Evolutionary conservation across 2,113 vertebrate genomes (phyloP).

Genomic region (Ctenomys sociabilis): DNA sequence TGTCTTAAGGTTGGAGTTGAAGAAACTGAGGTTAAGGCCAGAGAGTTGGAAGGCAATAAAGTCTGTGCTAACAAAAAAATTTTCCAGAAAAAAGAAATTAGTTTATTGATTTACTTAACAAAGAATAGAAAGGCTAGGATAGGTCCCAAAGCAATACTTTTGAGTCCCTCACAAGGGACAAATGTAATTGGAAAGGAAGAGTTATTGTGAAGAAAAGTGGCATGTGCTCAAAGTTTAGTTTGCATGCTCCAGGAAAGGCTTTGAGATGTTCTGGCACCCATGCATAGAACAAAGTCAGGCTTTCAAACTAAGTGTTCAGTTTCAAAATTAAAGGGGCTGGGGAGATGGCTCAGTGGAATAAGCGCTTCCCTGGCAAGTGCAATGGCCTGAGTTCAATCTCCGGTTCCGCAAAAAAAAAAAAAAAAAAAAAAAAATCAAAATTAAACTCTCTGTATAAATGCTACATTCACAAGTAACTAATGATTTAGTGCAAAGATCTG

Average conservation of each 20-base stretch:
- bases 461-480: conserved; percentile 23
- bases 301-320: not conserved
- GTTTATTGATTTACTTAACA: not conserved
- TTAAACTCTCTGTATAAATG: not conserved
- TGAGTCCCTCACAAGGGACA: not conserved
- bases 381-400: too few species aligned
- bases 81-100: not conserved
- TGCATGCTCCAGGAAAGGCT: not conserved
- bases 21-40: not conserved
- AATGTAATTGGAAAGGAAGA: not conserved
- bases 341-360: too few species aligned
- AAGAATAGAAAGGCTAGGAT: not conserved
- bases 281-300: not conserved
- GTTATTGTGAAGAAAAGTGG: not conserved
- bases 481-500: not conserved
- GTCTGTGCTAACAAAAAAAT: not conserved
- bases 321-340: too few species aligned
- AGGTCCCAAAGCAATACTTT: not conserved
- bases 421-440: too few species aligned
- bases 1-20: not conserved
- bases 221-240: not conserved
- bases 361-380: too few species aligned
- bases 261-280: not conserved
- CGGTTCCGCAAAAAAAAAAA: too few species aligned
- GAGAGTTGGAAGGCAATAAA: not conserved